Conservation (phyloP, 2,797 vertebrate genomes). For the Hippoglossus hippoglossus region DNA sequence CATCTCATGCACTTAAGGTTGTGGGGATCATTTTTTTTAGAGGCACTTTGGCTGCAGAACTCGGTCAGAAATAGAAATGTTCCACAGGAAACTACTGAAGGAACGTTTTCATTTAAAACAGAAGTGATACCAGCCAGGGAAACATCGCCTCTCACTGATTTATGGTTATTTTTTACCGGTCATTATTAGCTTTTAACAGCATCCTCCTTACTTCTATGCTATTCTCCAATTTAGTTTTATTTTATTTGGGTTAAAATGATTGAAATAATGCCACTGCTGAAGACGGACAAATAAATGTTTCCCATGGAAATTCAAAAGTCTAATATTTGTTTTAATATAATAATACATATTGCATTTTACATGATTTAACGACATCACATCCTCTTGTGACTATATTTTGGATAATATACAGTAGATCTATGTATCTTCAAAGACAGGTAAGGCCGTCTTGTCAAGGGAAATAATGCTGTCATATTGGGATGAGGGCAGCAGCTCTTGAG, state of each 20-base stretch:
- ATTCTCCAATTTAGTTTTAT: neutral
- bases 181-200: too few relatives aligned
- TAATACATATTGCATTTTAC: constrained; percentile 43
- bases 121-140: neutral
- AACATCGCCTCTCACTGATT: neutral
- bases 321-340: constrained; percentile 25
- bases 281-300: neutral
- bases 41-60: neutral
- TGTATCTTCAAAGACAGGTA: constrained; percentile 49
- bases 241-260: neutral
- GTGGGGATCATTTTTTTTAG: neutral
- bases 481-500: constrained; percentile 55
- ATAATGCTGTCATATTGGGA: constrained; percentile 65
- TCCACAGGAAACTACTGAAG: neutral
- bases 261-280: constrained; percentile 14
- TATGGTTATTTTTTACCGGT: neutral
- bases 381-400: constrained; percentile 33
- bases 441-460: constrained; percentile 51
- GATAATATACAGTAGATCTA: constrained; percentile 30
- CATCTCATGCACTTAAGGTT: neutral
- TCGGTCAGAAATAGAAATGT: neutral
- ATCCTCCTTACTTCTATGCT: neutral
- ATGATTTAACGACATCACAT: constrained; percentile 41
- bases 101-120: neutral
- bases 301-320: neutral